Evolutionary conservation across 2,113 vertebrate genomes (phyloP).

Genomic region (Electrona antarctica): DNA sequence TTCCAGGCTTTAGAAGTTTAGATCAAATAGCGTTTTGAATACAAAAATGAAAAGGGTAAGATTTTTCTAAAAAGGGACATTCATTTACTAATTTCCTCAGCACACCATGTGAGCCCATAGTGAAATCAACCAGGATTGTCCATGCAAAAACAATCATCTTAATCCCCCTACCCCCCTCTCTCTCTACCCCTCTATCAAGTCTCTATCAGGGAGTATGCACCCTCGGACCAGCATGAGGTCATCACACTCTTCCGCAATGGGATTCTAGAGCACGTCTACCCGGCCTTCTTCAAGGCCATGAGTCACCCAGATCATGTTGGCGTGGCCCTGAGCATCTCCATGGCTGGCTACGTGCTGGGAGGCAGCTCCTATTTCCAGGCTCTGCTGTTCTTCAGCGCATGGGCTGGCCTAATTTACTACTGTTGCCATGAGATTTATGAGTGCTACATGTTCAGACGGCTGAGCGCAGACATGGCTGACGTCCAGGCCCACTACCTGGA

Average conservation of each 20-base stretch:
- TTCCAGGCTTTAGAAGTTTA: slow-evolving; percentile 11
- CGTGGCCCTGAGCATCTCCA: slow-evolving; percentile 66
- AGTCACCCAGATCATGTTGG: slow-evolving; percentile 74
- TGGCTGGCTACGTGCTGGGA: slow-evolving; percentile 74
- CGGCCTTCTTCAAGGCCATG: slow-evolving; percentile 75
- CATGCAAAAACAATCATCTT: slow-evolving; percentile 57
- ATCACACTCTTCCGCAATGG: slow-evolving; percentile 63
- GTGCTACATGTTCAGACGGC: slow-evolving; percentile 54
- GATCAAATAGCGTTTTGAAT: slow-evolving; percentile 15
- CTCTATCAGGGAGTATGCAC: slow-evolving; percentile 65
- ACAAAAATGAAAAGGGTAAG: slow-evolving; percentile 21
- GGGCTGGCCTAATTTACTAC: slow-evolving; percentile 72
- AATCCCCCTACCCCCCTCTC: slow-evolving; percentile 17
- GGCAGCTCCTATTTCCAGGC: slow-evolving; percentile 74
- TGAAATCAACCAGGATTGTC: slow-evolving; percentile 65
- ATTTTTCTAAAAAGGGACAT: slow-evolving; percentile 18
- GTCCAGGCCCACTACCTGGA: slow-evolving; percentile 67
- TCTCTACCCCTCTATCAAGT: slow-evolving; percentile 13
- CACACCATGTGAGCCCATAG: slow-evolving; percentile 43
- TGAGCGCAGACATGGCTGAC: slow-evolving; percentile 64
- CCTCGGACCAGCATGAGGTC: slow-evolving; percentile 60
- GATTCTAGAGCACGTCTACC: slow-evolving; percentile 72
- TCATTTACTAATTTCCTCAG: slow-evolving; percentile 21
- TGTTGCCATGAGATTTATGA: slow-evolving; percentile 72
- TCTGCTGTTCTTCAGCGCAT: slow-evolving; percentile 64